Conservation (phyloP, 2,797 vertebrate species). For the Cynodonichthys magdalenae region DNA sequence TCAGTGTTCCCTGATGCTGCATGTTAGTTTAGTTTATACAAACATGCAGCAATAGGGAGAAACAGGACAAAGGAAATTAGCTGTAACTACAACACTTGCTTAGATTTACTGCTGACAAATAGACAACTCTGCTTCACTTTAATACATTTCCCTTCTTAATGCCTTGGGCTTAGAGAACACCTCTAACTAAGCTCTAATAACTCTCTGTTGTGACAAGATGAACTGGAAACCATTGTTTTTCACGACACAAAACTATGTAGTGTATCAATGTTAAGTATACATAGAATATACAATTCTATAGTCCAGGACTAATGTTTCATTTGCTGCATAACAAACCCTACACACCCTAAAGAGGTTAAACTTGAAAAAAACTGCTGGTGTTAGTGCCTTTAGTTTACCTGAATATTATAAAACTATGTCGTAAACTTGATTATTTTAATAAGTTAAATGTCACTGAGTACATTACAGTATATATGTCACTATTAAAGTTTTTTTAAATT, state of each 20-base stretch:
- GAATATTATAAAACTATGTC: too few species aligned
- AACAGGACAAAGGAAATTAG: not conserved
- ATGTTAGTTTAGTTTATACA: not conserved
- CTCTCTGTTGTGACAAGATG: not conserved
- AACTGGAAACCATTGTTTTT: conserved; percentile 5
- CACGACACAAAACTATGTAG: not conserved
- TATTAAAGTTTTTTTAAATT: too few species aligned
- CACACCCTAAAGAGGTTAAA: not conserved
- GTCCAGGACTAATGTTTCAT: not conserved
- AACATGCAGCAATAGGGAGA: not conserved
- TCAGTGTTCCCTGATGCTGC: too few species aligned
- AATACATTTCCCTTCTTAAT: conserved; percentile 5
- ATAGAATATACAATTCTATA: not conserved
- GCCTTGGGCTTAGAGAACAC: not conserved
- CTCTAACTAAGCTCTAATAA: not conserved
- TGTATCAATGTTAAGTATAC: conserved; percentile 1
- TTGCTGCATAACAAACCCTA: not conserved
- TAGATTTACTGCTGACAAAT: not conserved
- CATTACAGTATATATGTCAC: too few species aligned
- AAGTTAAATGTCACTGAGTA: too few species aligned
- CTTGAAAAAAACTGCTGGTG: too few species aligned
- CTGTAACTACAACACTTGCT: not conserved
- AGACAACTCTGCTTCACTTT: conserved; percentile 1
- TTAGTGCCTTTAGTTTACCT: too few species aligned
- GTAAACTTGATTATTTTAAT: too few species aligned